A percentile compares a stretch with the other conserved stretches of the same genome.
Evolutionary conservation across 1,140 invertebrate species (phyloP).

Genomic region (Drosophila bocqueti): DNA sequence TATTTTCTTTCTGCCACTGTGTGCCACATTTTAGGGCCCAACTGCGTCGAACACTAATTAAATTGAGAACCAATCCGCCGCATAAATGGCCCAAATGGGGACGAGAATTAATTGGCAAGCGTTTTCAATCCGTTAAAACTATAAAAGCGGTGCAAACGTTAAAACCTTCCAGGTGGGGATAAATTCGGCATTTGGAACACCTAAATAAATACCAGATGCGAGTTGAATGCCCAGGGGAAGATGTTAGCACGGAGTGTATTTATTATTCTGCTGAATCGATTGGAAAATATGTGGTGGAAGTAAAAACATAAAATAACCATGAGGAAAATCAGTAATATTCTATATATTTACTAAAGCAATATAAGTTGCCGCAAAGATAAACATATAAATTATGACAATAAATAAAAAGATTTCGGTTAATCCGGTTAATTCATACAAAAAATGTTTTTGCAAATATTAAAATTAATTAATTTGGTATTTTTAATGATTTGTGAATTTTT

Average conservation of each 20-base stretch:
- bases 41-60: constrained; percentile 56
- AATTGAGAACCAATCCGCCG: constrained; percentile 54
- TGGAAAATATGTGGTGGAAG: neutral
- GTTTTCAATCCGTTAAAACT: constrained; percentile 49
- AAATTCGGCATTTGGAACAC: constrained; percentile 38
- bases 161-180: constrained; percentile 33
- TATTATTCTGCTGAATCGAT: neutral
- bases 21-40: constrained; percentile 49
- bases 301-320: constrained; percentile 8
- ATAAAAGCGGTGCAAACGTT: constrained; percentile 43
- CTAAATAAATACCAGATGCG: constrained; percentile 48
- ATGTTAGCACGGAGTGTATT: constrained; percentile 3
- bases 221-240: constrained; percentile 15
- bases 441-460: neutral
- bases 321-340: neutral
- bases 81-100: constrained; percentile 27
- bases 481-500: neutral
- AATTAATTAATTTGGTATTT: neutral
- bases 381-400: neutral
- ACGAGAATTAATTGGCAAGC: constrained; percentile 62
- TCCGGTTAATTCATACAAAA: neutral
- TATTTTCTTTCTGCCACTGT: constrained; percentile 42
- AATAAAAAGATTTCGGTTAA: neutral
- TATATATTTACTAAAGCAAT: neutral
- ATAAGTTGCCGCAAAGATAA: neutral